A percentile compares a stretch with the other conserved stretches of the same genome.
Evolutionary conservation across 92 coral and sea anemone species (phyloP).

Genomic region (Porites divaricata): DNA sequence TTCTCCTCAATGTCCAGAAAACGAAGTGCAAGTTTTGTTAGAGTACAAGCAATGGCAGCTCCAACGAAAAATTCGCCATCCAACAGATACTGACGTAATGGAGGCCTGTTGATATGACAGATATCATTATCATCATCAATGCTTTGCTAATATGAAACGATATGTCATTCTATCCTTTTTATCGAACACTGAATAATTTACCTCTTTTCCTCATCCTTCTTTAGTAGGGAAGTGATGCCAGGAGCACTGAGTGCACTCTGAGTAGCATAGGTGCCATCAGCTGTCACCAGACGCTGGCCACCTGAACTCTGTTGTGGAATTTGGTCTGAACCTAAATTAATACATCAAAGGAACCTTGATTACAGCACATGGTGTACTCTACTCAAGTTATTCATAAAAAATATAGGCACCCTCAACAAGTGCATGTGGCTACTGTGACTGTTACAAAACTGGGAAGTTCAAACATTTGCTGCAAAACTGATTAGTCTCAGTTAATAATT

Average conservation of each 20-base stretch:
- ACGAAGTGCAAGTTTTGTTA: slow-evolving; percentile 91
- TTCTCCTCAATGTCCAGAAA: slow-evolving; percentile 88
- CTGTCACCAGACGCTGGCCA: slow-evolving; percentile 93
- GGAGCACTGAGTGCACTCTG: slow-evolving; percentile 94
- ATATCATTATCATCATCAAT: not conserved
- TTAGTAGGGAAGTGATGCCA: slow-evolving; percentile 79
- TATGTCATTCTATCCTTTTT: not conserved
- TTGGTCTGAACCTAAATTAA: slow-evolving; percentile 27
- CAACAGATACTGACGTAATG: slow-evolving; percentile 93
- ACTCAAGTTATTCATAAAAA: too few species aligned
- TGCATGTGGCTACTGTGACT: too few species aligned
- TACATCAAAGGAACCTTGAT: not conserved
- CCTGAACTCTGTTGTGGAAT: slow-evolving; percentile 29
- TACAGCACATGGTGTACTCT: too few species aligned
- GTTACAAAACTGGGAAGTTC: too few species aligned
- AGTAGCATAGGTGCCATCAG: slow-evolving; percentile 98
- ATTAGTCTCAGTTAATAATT: too few species aligned
- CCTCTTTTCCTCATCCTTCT: slow-evolving; percentile 85
- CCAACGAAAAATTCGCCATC: slow-evolving; percentile 99
- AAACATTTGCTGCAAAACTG: too few species aligned
- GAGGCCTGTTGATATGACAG: slow-evolving; percentile 69
- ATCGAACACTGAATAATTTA: not conserved
- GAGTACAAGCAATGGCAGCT: slow-evolving; percentile 94
- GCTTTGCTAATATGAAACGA: too few species aligned
- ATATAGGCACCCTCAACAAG: too few species aligned